Percentiles rank a stretch among this genome's conserved stretches.
phyloP scores from a whole-genome alignment of 2,797 vertebrate genomes.

The Urophycis tenuis region DNA sequence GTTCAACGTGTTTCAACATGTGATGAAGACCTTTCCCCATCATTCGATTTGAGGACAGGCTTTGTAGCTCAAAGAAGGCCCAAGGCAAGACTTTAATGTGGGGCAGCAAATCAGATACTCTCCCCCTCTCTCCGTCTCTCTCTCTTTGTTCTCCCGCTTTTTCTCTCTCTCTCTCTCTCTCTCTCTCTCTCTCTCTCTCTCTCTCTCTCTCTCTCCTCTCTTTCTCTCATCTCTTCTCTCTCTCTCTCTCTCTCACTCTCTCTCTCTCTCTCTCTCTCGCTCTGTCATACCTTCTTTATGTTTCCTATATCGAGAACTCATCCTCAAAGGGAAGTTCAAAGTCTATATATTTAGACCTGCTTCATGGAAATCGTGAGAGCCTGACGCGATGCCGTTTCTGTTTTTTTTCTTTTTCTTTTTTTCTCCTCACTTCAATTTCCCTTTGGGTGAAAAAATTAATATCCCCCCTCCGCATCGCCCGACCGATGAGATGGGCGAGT shows the following conservation, averaged over 20 bases:
- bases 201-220: slow-evolving; percentile 23
- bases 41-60: slow-evolving; percentile 48
- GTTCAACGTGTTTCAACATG: slow-evolving; percentile 12
- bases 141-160: not conserved
- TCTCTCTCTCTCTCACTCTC: not conserved
- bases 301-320: slow-evolving; percentile 26
- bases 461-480: not conserved
- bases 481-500: not conserved
- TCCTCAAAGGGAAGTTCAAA: slow-evolving; percentile 49
- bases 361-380: slow-evolving; percentile 31
- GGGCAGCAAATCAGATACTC: slow-evolving; percentile 21
- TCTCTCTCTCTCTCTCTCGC: slow-evolving; percentile 24
- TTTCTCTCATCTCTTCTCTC: not conserved
- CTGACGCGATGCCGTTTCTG: not conserved
- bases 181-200: slow-evolving; percentile 30
- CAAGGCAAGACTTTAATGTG: slow-evolving; percentile 49
- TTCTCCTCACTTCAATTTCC: not conserved
- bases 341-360: slow-evolving; percentile 49
- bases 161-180: slow-evolving; percentile 26
- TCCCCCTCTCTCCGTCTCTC: not conserved
- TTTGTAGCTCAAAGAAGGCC: slow-evolving; percentile 44
- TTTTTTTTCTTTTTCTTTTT: no score
- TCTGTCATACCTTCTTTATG: not conserved
- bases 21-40: slow-evolving; percentile 43
- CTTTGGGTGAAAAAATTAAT: not conserved